Conservation (phyloP, 2,888 invertebrate genomes). For the Muschampia plurimacula region DNA sequence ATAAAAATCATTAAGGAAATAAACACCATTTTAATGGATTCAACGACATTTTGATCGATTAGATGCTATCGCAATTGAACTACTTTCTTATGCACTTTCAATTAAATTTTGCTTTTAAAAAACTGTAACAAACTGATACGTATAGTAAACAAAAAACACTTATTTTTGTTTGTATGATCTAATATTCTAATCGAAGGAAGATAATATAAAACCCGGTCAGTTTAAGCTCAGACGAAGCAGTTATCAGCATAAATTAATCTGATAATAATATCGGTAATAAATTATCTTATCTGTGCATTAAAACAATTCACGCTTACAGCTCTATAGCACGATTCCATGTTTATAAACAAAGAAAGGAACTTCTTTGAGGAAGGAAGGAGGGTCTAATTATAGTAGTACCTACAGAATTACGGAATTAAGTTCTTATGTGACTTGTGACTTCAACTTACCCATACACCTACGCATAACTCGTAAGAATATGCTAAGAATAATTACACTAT, state of each 20-base stretch:
- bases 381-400: too few relatives aligned
- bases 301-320: too few relatives aligned
- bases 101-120: neutral
- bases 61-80: neutral
- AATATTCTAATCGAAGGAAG: neutral
- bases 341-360: too few relatives aligned
- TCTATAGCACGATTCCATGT: too few relatives aligned
- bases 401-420: too few relatives aligned
- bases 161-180: conserved; percentile 9
- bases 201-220: conserved; percentile 14
- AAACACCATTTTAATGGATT: neutral
- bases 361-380: too few relatives aligned
- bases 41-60: conserved; percentile 4
- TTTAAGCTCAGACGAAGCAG: neutral
- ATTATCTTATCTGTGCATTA: neutral
- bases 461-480: too few relatives aligned
- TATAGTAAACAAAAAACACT: neutral
- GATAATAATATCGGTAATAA: conserved; percentile 7
- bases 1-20: neutral
- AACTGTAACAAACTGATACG: neutral
- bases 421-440: too few relatives aligned
- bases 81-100: neutral
- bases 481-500: too few relatives aligned
- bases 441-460: too few relatives aligned
- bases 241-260: neutral